These are phyloP conservation scores for Cebus imitator DNA, from an alignment of 2,113 vertebrate genomes.

Conservation along the genomic window DNA sequence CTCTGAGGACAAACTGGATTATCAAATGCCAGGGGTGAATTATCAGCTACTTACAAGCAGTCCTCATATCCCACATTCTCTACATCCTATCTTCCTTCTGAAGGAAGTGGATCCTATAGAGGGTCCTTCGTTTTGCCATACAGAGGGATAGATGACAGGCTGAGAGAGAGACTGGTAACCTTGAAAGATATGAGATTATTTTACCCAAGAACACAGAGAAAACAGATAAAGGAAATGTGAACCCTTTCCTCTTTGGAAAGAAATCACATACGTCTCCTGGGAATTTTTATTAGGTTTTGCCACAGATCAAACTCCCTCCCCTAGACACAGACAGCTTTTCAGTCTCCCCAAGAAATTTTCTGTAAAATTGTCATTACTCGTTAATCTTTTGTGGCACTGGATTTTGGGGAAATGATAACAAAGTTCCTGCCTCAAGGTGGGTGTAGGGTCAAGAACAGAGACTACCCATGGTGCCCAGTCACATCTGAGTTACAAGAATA, in stretches of 20 bases:
- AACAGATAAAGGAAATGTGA: slow-evolving; percentile 24
- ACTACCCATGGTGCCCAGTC: not conserved
- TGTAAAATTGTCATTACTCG: slow-evolving; percentile 47
- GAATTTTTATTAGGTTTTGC: slow-evolving; percentile 48
- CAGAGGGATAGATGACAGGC: not conserved
- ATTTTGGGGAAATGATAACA: slow-evolving; percentile 11
- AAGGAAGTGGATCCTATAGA: not conserved
- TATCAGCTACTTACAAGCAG: not conserved
- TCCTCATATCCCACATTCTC: not conserved
- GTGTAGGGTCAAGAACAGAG: slow-evolving; percentile 68
- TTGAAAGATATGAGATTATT: not conserved
- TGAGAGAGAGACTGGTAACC: not conserved
- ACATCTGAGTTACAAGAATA: slow-evolving; percentile 59
- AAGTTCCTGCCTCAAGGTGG: slow-evolving; percentile 41
- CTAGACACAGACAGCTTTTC: not conserved
- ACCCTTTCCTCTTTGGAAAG: not conserved
- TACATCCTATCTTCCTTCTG: not conserved
- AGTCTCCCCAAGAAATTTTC: slow-evolving; percentile 31
- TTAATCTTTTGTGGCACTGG: slow-evolving; percentile 10
- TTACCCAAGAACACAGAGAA: not conserved
- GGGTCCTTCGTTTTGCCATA: fast-evolving
- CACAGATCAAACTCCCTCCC: slow-evolving; percentile 43
- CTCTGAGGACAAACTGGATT: not conserved
- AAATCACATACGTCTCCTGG: not conserved
- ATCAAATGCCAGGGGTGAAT: not conserved